These are phyloP conservation scores for Eutolmus rufibarbis DNA, from an alignment of 2,888 invertebrate genomes.

Conservation along the genomic window DNA sequence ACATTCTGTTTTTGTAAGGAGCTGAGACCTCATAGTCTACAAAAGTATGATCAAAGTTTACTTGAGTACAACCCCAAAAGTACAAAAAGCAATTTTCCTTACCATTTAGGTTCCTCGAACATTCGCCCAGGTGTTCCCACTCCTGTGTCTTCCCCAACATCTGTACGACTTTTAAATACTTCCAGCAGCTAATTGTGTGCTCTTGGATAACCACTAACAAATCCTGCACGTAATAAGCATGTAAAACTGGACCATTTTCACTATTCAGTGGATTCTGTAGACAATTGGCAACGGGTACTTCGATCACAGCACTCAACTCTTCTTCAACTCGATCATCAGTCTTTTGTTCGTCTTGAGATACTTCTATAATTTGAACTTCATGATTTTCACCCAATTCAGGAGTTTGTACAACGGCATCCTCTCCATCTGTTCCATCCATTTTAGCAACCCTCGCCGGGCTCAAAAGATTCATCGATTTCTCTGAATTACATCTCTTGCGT, in stretches of 20 bases:
- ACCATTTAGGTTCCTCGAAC: constrained; percentile 55
- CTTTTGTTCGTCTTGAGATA: background rate
- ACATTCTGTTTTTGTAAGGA: constrained; percentile 58
- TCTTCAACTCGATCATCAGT: constrained; percentile 2
- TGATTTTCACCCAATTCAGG: constrained; percentile 29
- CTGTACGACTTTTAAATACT: constrained; percentile 56
- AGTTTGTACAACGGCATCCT: constrained; percentile 27
- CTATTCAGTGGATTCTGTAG: constrained; percentile 57
- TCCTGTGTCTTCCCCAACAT: constrained; percentile 52
- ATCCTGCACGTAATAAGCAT: constrained; percentile 58
- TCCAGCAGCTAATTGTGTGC: constrained; percentile 58
- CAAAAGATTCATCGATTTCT: constrained; percentile 16
- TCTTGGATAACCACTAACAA: constrained; percentile 59
- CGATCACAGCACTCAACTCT: constrained; percentile 41
- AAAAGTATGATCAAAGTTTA: background rate
- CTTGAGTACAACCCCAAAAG: background rate
- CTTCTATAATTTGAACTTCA: background rate
- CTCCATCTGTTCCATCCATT: constrained; percentile 52
- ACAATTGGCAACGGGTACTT: constrained; percentile 39
- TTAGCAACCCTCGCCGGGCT: constrained; percentile 51
- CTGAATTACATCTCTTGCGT: background rate
- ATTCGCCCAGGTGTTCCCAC: constrained; percentile 57
- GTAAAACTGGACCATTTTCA: constrained; percentile 55
- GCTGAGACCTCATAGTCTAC: constrained; percentile 57
- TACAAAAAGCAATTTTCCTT: constrained; percentile 23